These are phyloP conservation scores for Thunnus maccoyii DNA, from an alignment of 2,113 vertebrate species.

Conservation along the genomic window DNA sequence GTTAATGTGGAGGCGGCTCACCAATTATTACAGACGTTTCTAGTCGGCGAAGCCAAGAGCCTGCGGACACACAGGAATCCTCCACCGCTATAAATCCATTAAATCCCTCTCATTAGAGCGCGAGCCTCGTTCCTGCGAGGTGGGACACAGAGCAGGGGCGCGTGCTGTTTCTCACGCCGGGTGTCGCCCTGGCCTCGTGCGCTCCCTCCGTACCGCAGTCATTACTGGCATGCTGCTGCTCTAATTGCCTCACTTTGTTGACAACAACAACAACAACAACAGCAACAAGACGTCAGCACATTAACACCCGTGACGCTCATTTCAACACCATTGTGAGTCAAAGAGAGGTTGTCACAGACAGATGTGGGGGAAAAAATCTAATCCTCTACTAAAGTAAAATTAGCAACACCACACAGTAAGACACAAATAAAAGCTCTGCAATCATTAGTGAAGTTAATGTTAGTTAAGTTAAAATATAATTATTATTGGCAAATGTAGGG, in stretches of 20 bases:
- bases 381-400: too few species aligned
- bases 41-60: constrained; percentile 61
- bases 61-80: constrained; percentile 71
- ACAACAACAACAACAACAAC: constrained; percentile 67
- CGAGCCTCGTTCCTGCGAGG: constrained; percentile 69
- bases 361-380: not conserved
- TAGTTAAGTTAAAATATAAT: not conserved
- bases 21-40: constrained; percentile 74
- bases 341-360: not conserved
- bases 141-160: constrained; percentile 48
- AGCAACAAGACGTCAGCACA: constrained; percentile 50
- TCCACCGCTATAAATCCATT: constrained; percentile 80
- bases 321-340: not conserved
- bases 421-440: not conserved
- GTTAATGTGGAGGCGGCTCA: constrained; percentile 63
- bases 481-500: too few species aligned
- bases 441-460: not conserved
- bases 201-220: constrained; percentile 53
- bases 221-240: constrained; percentile 71
- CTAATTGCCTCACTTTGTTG: constrained; percentile 78
- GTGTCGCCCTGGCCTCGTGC: constrained; percentile 45
- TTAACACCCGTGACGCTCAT: constrained; percentile 30
- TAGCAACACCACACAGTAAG: not conserved
- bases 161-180: constrained; percentile 69
- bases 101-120: constrained; percentile 83